A percentile compares a stretch with the other conserved stretches of the same genome.
phyloP scores from a whole-genome alignment of 2,113 vertebrate species.

The Cyprinodon brontotheroides region DNA sequence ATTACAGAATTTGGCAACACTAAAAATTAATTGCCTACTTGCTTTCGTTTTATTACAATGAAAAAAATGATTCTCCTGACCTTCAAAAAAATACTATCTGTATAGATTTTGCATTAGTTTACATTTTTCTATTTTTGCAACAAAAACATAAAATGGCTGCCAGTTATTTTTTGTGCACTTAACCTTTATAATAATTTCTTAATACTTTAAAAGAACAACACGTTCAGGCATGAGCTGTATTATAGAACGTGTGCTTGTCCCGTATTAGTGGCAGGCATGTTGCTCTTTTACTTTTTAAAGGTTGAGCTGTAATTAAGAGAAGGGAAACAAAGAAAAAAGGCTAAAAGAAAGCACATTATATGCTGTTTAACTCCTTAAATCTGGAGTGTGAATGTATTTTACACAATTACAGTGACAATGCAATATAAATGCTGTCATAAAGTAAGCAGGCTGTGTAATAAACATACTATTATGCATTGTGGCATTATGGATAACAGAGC shows the following conservation, averaged over 20 bases:
- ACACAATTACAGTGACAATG: slow-evolving; percentile 34
- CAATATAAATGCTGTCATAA: slow-evolving; percentile 30
- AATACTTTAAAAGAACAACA: neutral
- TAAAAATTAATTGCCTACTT: neutral
- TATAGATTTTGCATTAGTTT: neutral
- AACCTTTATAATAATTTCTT: neutral
- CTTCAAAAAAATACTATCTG: neutral
- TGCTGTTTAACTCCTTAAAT: slow-evolving; percentile 4
- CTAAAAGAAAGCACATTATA: slow-evolving; percentile 9
- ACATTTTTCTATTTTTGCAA: neutral
- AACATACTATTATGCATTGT: slow-evolving; percentile 50
- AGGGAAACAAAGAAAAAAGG: slow-evolving; percentile 8
- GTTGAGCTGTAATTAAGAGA: neutral
- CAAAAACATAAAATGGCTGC: neutral
- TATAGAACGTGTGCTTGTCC: neutral
- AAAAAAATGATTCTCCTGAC: neutral
- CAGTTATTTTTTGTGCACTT: neutral
- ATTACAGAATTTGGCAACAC: neutral
- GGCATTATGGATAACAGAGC: slow-evolving; percentile 19
- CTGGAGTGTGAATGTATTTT: slow-evolving; percentile 19
- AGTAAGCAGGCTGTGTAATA: slow-evolving; percentile 9
- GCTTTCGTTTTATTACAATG: neutral
- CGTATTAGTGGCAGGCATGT: neutral
- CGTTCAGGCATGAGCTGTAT: neutral
- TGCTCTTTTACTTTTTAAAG: neutral